These are phyloP conservation scores for Aotus griseimembra DNA, from an alignment of 2,797 vertebrate species.

Conservation along the genomic window DNA sequence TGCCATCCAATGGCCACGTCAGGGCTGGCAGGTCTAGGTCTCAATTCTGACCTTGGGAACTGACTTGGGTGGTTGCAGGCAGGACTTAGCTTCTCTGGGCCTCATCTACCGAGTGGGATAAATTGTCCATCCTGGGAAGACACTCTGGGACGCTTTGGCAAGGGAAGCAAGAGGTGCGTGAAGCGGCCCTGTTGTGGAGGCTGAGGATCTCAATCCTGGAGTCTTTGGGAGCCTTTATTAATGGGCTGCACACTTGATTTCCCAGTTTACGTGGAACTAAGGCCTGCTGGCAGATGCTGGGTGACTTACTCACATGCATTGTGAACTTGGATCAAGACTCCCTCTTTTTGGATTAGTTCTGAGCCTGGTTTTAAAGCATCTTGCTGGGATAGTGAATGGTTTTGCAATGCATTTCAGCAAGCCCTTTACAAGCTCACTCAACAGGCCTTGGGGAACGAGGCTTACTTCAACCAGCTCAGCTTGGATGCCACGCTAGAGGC, in stretches of 20 bases:
- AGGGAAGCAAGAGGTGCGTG: slow-evolving; percentile 10
- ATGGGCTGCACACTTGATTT: slow-evolving; percentile 45
- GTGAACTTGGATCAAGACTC: slow-evolving; percentile 46
- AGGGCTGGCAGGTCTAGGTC: background rate
- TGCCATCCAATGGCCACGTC: background rate
- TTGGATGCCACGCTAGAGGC: slow-evolving; percentile 8
- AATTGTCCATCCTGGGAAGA: slow-evolving; percentile 23
- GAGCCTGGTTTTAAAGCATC: slow-evolving; percentile 53
- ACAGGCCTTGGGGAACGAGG: slow-evolving; percentile 34
- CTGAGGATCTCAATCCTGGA: slow-evolving; percentile 16
- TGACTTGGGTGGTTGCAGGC: slow-evolving; percentile 9
- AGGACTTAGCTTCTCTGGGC: slow-evolving; percentile 49
- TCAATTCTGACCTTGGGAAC: background rate
- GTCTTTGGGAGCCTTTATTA: slow-evolving; percentile 50
- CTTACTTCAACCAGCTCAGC: background rate
- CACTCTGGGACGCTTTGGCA: background rate
- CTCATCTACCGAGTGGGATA: background rate
- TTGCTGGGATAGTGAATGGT: slow-evolving; percentile 11
- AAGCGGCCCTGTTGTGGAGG: slow-evolving; percentile 32
- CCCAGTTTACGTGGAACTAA: slow-evolving; percentile 9
- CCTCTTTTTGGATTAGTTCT: slow-evolving; percentile 59
- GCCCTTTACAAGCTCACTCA: slow-evolving; percentile 48
- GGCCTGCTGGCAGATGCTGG: slow-evolving; percentile 38
- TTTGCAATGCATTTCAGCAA: slow-evolving; percentile 30
- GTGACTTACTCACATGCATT: background rate